phyloP scores from a whole-genome alignment of 2,888 invertebrate genomes.

The Cantharis flavilabris region DNA sequence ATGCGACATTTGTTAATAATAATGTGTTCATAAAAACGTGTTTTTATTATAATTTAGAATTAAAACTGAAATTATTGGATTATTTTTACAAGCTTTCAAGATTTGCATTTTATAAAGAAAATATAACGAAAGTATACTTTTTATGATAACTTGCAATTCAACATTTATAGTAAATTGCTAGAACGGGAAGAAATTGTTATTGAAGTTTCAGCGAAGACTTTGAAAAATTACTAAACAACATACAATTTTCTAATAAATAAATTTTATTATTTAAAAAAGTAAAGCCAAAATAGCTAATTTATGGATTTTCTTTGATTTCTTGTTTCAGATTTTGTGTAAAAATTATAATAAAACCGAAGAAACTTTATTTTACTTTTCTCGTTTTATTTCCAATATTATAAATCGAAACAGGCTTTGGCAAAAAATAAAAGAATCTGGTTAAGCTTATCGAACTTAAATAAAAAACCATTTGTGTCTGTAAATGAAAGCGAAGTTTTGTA shows the following conservation, averaged over 20 bases:
- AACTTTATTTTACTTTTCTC: neutral
- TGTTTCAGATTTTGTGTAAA: neutral
- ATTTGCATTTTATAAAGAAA: neutral
- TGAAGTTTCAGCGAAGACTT: neutral
- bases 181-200: neutral
- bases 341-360: neutral
- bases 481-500: neutral
- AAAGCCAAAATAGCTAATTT: neutral
- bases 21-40: neutral
- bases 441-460: neutral
- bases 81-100: neutral
- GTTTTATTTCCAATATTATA: neutral
- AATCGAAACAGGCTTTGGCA: neutral
- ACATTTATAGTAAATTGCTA: neutral
- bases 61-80: neutral
- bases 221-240: neutral
- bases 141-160: neutral
- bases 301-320: neutral
- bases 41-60: neutral
- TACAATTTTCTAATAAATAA: neutral
- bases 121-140: neutral
- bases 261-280: neutral
- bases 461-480: neutral
- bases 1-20: too few species aligned
- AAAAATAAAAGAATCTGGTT: neutral